phyloP scores from a whole-genome alignment of 2,888 invertebrate genomes.

The Periphyllus acericola region DNA sequence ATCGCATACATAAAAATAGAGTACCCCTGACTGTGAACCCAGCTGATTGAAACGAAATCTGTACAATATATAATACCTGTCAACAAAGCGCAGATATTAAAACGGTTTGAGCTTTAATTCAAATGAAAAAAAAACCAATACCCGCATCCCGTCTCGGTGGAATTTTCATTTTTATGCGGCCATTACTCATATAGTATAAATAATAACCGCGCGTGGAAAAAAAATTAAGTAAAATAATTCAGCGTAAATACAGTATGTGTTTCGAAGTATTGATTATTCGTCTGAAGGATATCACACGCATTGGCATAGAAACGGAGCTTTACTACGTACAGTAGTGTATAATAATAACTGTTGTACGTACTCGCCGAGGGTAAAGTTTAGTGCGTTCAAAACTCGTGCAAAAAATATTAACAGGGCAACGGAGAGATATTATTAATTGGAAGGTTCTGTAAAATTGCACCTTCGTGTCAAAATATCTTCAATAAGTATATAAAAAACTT shows the following conservation, averaged over 20 bases:
- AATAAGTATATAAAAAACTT: neutral
- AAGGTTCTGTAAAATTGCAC: constrained; percentile 10
- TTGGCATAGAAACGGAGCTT: neutral
- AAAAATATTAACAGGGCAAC: neutral
- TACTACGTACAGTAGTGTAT: neutral
- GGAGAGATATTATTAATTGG: constrained; percentile 24
- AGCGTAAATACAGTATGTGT: neutral
- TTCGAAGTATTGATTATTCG: constrained; percentile 19
- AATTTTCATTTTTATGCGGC: neutral
- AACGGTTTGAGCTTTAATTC: neutral
- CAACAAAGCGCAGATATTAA: neutral
- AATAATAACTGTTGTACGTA: neutral
- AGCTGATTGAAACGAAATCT: neutral
- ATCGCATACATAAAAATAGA: too few species aligned
- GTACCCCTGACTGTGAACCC: neutral
- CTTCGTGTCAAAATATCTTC: constrained; percentile 43
- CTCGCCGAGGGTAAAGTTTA: neutral
- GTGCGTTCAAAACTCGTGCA: constrained; percentile 10
- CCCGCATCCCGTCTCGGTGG: neutral
- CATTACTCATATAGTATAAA: too few species aligned
- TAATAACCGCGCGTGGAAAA: neutral
- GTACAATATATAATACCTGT: neutral
- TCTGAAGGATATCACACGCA: neutral
- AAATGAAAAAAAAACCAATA: neutral
- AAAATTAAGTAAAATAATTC: neutral